Base-by-base conservation (phyloP, 2,113 vertebrate genomes). In the Vidua macroura region DNA sequence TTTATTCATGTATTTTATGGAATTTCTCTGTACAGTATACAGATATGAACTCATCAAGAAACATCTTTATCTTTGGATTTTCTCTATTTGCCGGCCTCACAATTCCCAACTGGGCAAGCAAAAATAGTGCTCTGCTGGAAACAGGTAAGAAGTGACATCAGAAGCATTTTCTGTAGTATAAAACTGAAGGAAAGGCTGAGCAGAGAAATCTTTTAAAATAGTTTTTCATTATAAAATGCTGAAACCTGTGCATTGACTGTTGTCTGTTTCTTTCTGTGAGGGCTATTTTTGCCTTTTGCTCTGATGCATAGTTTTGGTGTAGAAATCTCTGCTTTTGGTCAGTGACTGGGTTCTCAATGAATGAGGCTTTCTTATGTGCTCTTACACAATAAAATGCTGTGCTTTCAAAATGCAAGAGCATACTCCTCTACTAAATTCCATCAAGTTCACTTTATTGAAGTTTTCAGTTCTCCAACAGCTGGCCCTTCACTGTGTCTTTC, bases 21-120 rank as follows among this genome's bases (percentile, higher is more conserved):
- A 49, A 78, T 93, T 88, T 93, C 75, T 96, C 88, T 88, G 46
- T 77, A 31, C 96, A 99, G 99, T 99, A 98, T 35, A 96, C 98
- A 74, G 98, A 99, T 92, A 99, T 99, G 99, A 99, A 99, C 96
- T 99, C 99, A 12, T 99, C 99, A 73, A 97, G 99, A 92, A 99
- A 99, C 96, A 98, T 99, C 96, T 99, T 99, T 82, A 98, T 99
- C 79, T 99, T 99, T 94, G 99, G 99, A 92, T 99, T 99, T 97
- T 99, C 99, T 95, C 97, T 99, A 88, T 99, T 98, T 96, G 96
- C 97, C 96, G 99, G 98, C 30, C 97, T 99, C 52, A 97, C 98
- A 6, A 91, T 99, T 97, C 99, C 99, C 55, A 98, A 97, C 96
- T 99, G 99, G 99, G 97, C 99, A 78, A 94, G 96, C 22, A 98